Evolutionary conservation across 2,113 vertebrate genomes (phyloP), one percentile per base, ranked within the genome.

Genomic region (Corvus hawaiiensis): DNA sequence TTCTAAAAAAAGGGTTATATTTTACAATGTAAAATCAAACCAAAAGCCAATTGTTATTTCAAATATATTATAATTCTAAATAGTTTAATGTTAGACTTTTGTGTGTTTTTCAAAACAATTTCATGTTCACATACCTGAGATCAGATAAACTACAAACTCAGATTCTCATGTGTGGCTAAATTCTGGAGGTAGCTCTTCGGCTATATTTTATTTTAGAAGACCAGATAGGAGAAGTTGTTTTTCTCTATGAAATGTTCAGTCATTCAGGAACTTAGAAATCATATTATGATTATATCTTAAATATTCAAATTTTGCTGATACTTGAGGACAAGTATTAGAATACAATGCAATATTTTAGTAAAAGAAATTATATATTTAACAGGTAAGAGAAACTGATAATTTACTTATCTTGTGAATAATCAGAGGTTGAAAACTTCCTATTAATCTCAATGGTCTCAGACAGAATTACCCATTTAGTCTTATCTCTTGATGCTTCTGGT

Each of bases 401-500:
- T 93, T 86, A 49, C 23, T 80, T 94, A 66, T 26, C 39, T 73
- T 52, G 14, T 68, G 71, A 80, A 22, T 62, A 82, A 76, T 44
- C 16, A 66, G 67, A 69, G 16, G 6, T 33, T 84, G 32, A 82
- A 88, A 79, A 30, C 4, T 67, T 90, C 13, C 15, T 80, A 27
- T 66, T 69, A 66, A 37, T 77, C 48, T 89, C 30, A 80, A 4
- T 51, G 17, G 4, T 56, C n/a, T 86, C 30, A 41, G 51, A 63
- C 0, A 1, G 81, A 89, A 87, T 84, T 84, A 51, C 7, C 3
- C 13, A 27, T 48, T 82, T 41, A 2, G 37, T 77, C 6, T 96
- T 95, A 88, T 81, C 64, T 94, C 66, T 66, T 73, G 30, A 73
- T 84, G 13, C 12, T 95, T 97, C 89, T 79, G 32, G 52, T 95